Percentiles rank a stretch among this genome's conserved stretches.
phyloP scores from a whole-genome alignment of 2,888 invertebrate species.

The Dasypogon diadema region DNA sequence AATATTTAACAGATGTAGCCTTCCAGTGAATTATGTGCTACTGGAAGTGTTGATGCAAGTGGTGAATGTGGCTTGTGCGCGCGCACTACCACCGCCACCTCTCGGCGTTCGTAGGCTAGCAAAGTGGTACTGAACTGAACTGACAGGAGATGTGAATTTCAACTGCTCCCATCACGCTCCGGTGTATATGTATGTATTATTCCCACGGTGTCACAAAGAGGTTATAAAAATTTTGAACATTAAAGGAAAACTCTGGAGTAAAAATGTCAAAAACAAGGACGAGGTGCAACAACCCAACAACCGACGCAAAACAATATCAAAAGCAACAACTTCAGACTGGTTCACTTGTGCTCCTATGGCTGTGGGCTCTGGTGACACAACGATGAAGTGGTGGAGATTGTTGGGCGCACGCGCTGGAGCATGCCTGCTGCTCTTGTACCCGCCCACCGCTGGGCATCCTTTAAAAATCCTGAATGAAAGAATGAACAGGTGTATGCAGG shows the following conservation, averaged over 20 bases:
- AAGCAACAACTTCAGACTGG: slow-evolving; percentile 24
- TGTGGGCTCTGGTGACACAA: not conserved
- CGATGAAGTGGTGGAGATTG: not conserved
- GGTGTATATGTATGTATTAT: not conserved
- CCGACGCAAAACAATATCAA: slow-evolving; percentile 10
- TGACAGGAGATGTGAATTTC: slow-evolving; percentile 5
- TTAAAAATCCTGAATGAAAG: slow-evolving; percentile 44
- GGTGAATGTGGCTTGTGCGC: slow-evolving; percentile 21
- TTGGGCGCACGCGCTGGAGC: slow-evolving; percentile 38
- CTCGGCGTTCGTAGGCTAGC: not conserved
- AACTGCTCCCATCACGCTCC: not conserved
- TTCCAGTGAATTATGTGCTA: slow-evolving; percentile 33
- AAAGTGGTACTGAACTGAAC: not conserved
- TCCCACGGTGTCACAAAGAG: not conserved
- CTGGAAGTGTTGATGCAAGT: slow-evolving; percentile 20
- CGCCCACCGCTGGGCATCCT: slow-evolving; percentile 43
- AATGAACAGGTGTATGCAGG: slow-evolving; percentile 49
- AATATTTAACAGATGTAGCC: not conserved
- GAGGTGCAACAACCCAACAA: slow-evolving; percentile 45
- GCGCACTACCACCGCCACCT: slow-evolving; percentile 14
- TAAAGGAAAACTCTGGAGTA: slow-evolving; percentile 15
- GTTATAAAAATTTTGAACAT: slow-evolving; percentile 21
- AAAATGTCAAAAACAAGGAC: slow-evolving; percentile 36
- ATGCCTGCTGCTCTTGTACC: slow-evolving; percentile 42
- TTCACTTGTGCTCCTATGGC: not conserved